A percentile compares a stretch with the other conserved stretches of the same genome.
Conservation (phyloP, 2,113 vertebrate genomes). For the Pheucticus melanocephalus region DNA sequence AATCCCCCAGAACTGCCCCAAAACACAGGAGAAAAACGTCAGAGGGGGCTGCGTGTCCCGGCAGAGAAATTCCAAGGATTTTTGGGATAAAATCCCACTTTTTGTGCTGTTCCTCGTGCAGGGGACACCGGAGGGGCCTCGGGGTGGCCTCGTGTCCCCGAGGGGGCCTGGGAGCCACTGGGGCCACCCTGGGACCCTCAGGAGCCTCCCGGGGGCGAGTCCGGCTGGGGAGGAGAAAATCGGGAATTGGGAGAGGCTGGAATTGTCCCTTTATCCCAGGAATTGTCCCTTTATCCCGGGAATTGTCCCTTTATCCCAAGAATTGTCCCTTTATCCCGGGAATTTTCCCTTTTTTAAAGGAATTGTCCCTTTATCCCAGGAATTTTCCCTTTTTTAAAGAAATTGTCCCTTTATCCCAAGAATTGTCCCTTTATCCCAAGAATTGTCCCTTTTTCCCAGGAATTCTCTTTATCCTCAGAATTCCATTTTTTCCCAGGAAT, state of each 20-base stretch:
- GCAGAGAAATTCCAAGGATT: background rate
- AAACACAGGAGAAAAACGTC: fast-evolving
- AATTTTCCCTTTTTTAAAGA: too few species aligned
- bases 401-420: too few species aligned
- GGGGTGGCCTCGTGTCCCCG: background rate
- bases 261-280: background rate
- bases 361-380: background rate
- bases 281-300: background rate
- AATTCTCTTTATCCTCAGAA: too few species aligned
- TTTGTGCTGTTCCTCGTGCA: background rate
- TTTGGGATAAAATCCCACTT: background rate
- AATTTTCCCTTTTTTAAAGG: too few species aligned
- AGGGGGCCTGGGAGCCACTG: background rate
- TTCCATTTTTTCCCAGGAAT: too few species aligned
- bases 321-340: too few species aligned
- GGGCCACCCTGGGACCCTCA: background rate
- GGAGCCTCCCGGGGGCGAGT: fast-evolving
- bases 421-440: too few species aligned
- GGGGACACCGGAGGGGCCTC: background rate
- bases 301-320: background rate
- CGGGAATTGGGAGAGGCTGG: fast-evolving
- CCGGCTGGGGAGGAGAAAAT: background rate
- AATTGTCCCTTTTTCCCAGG: background rate
- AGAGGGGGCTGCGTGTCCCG: background rate
- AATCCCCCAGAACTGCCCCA: background rate